Conservation (phyloP, 2,888 invertebrate species). For the Pristionchus mayeri region DNA sequence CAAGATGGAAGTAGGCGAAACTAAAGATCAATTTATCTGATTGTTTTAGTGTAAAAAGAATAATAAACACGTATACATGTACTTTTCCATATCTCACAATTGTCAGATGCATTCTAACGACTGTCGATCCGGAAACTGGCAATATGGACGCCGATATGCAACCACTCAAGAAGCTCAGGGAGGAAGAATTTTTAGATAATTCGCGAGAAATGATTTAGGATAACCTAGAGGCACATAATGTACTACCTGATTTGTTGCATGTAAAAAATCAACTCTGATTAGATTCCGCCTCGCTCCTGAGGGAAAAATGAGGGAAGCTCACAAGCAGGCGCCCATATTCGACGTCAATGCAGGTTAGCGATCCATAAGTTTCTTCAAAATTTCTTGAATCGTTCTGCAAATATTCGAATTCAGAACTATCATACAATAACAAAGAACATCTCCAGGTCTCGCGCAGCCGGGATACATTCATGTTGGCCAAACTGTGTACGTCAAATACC, state of each 20-base stretch:
- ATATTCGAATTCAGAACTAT: neutral
- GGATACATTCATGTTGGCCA: slow-evolving; percentile 65
- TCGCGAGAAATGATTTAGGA: too few species aligned
- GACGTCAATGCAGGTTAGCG: neutral
- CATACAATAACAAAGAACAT: too few species aligned
- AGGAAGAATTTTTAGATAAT: slow-evolving; percentile 47
- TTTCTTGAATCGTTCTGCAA: too few species aligned
- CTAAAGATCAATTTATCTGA: too few species aligned
- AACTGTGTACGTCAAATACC: slow-evolving; percentile 63
- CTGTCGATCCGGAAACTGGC: slow-evolving; percentile 60
- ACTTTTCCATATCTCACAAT: neutral
- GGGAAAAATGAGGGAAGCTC: neutral
- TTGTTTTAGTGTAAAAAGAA: neutral
- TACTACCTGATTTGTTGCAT: neutral
- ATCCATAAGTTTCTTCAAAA: too few species aligned
- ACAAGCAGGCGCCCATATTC: neutral
- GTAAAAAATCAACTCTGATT: neutral
- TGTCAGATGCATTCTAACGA: slow-evolving; percentile 62
- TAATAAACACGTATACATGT: neutral
- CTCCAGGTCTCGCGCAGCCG: slow-evolving; percentile 36
- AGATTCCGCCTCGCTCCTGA: neutral
- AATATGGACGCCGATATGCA: slow-evolving; percentile 60
- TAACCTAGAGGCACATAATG: too few species aligned
- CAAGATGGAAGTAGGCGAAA: neutral
- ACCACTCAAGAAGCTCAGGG: slow-evolving; percentile 62